A percentile compares a stretch with the other conserved stretches of the same genome.
Evolutionary conservation across 30 jellyfish, hydroid and myxozoan species (phyloP).

Genomic region (Turritopsis rubra): DNA sequence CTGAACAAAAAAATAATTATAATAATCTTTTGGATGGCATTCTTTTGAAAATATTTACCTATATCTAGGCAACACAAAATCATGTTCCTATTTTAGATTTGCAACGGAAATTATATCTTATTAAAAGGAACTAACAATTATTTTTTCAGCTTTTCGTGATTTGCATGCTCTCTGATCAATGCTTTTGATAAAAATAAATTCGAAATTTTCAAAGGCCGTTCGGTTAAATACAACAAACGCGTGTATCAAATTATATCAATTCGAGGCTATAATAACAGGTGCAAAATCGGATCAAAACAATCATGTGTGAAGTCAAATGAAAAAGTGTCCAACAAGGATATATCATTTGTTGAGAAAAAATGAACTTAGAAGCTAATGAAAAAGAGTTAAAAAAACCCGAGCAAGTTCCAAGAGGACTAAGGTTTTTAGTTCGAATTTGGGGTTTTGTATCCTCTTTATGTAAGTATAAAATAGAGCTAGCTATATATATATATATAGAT

Average conservation of each 20-base stretch:
- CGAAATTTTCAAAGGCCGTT: too few relatives aligned
- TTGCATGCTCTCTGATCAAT: neutral
- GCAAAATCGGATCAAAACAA: neutral
- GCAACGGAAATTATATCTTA: too few relatives aligned
- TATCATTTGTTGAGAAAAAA: neutral
- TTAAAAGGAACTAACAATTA: too few relatives aligned
- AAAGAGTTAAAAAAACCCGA: constrained; percentile 37
- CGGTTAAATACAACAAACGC: neutral
- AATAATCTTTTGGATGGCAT: too few relatives aligned
- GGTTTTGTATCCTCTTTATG: constrained; percentile 87
- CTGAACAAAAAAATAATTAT: too few relatives aligned
- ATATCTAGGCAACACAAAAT: too few relatives aligned
- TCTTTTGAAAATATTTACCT: too few relatives aligned
- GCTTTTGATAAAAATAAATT: too few relatives aligned
- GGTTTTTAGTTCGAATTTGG: constrained; percentile 78
- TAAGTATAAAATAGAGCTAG: too few relatives aligned
- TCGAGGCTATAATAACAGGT: constrained; percentile 13
- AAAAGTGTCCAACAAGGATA: neutral
- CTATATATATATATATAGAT: too few relatives aligned
- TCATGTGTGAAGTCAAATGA: neutral
- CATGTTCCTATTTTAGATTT: too few relatives aligned
- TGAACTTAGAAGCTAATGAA: neutral
- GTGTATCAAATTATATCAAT: neutral
- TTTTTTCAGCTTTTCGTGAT: too few relatives aligned
- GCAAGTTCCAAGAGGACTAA: constrained; percentile 66